A percentile compares a stretch with the other conserved stretches of the same genome.
Conservation (phyloP, 1,140 invertebrate species). For the Caligus rogercresseyi region DNA sequence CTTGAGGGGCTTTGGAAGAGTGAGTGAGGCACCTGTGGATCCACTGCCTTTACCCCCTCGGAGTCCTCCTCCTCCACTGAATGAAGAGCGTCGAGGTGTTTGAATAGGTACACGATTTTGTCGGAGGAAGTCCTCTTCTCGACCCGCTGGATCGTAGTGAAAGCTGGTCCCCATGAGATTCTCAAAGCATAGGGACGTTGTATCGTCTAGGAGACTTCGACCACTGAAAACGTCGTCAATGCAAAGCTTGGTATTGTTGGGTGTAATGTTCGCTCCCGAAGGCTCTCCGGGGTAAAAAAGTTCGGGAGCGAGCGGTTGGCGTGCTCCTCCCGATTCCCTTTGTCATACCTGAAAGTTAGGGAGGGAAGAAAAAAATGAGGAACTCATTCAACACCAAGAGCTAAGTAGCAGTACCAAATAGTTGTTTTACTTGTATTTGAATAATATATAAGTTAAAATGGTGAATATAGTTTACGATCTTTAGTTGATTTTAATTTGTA, state of each 20-base stretch:
- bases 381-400: no score
- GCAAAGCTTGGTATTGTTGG: background rate
- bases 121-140: background rate
- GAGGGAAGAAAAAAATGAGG: no score
- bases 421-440: no score
- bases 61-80: background rate
- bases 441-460: no score
- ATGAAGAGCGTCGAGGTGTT: background rate
- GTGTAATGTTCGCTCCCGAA: background rate
- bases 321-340: conserved; percentile 6
- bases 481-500: no score
- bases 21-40: background rate
- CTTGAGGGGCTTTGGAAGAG: conserved; percentile 13
- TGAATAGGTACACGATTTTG: background rate
- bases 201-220: background rate
- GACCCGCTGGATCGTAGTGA: background rate
- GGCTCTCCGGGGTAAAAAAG: background rate
- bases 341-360: conserved; percentile 17
- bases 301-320: background rate
- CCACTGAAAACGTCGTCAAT: no score
- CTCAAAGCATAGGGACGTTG: background rate
- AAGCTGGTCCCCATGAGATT: background rate
- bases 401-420: no score
- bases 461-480: no score
- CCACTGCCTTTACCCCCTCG: background rate